These are phyloP conservation scores for Eremobia ochroleuca DNA, from an alignment of 2,888 invertebrate genomes.

Conservation along the genomic window DNA sequence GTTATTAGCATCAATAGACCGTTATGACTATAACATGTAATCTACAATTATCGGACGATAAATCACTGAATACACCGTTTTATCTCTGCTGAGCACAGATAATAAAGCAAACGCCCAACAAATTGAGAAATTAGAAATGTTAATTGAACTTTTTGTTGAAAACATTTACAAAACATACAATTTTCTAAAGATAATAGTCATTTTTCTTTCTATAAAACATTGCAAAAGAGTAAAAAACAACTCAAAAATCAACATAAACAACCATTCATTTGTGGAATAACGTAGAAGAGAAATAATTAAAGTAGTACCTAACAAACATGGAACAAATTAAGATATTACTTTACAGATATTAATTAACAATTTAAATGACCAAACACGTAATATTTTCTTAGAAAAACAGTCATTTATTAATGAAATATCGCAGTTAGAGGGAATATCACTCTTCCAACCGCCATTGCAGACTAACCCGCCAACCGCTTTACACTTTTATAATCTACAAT, in stretches of 20 bases:
- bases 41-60: slow-evolving; percentile 6
- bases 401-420: slow-evolving; percentile 23
- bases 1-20: slow-evolving; percentile 2
- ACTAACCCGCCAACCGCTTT: slow-evolving; percentile 73
- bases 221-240: background rate
- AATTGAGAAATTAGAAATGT: slow-evolving; percentile 13
- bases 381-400: slow-evolving; percentile 9
- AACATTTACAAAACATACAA: background rate
- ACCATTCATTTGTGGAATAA: background rate
- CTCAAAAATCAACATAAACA: background rate
- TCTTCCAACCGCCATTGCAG: slow-evolving; percentile 25
- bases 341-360: slow-evolving; percentile 15
- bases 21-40: background rate
- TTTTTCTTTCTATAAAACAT: background rate
- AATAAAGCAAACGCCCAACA: background rate
- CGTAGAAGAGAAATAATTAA: slow-evolving; percentile 17
- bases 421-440: slow-evolving; percentile 16
- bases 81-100: background rate
- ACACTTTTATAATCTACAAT: slow-evolving; percentile 89
- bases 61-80: slow-evolving; percentile 10
- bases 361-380: slow-evolving; percentile 13
- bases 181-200: background rate
- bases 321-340: slow-evolving; percentile 17
- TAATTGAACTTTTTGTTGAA: background rate
- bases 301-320: background rate